Evolutionary conservation across 1,140 invertebrate genomes (phyloP), one percentile per base, ranked within the genome.

Genomic region (Liolophura sinensis): DNA sequence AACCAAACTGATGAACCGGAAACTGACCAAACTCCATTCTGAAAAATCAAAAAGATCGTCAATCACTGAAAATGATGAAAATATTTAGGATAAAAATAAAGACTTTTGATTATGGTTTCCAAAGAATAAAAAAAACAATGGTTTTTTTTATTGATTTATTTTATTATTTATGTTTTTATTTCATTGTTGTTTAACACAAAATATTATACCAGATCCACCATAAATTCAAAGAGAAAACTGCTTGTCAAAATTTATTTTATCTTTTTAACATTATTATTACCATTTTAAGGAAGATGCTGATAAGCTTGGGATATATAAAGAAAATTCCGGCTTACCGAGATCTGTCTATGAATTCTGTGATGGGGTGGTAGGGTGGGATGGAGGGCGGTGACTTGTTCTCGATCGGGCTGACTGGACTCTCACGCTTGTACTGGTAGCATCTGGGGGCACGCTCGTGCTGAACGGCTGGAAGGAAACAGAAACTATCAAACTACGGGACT

Each of bases 391-490:
- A 31, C 40, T 59, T 50, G 65, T 20, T 64, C 27, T 72, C 68
- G 3, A 40, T 40, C 57, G 15, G 25, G n/a, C 25, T 62, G 51
- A 20, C 24, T 49, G 74, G 27, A 64, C 76, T 72, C 50, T 76
- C 75, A 27, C 78, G 67, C 61, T 75, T 73, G 56, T 78, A 80
- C 63, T 79, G 78, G 65, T 82, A 85, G 56, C 83, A 82, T 66
- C 93, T 84, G 0, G 93, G 92, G 16, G 93, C 92, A 70, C 93
- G 86, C 84, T 95, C 93, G 83, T 95, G 92, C 79, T 95, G 93
- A 6, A 95, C 93, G 67, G 93, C 93, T 95, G 71, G 0, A 73
- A 75, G 57, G 47, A 46, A 22, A 40, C 62, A 22, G 24, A n/a
- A 52, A 25, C 48, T 69, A 6, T 69, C 27, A 40, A 18, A 50